A percentile compares a stretch with the other conserved stretches of the same genome.
These are phyloP conservation scores for Chroicocephalus ridibundus DNA, from an alignment of 2,113 vertebrate species.

Conservation along the genomic window DNA sequence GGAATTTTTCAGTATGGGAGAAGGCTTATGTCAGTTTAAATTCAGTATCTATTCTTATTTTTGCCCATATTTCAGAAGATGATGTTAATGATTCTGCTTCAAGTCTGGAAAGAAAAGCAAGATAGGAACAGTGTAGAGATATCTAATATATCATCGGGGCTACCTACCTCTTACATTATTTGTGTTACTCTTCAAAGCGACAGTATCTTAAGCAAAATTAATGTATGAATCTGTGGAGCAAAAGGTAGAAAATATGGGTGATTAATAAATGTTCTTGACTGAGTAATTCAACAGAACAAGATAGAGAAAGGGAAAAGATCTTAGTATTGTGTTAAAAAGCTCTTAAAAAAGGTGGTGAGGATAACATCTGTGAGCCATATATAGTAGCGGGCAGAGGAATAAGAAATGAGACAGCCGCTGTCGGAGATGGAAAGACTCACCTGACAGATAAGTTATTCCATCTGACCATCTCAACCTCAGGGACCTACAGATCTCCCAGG, in stretches of 20 bases:
- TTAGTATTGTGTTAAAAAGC: not conserved
- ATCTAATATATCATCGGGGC: not conserved
- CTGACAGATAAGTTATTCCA: not conserved
- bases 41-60: not conserved
- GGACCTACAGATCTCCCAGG: not conserved
- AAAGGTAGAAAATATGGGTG: not conserved
- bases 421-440: not conserved
- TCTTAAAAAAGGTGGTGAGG: not conserved
- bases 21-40: not conserved
- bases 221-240: not conserved
- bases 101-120: not conserved
- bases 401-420: not conserved
- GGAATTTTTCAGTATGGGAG: not conserved
- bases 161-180: not conserved
- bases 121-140: not conserved
- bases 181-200: not conserved
- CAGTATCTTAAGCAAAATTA: not conserved
- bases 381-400: not conserved
- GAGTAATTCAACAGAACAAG: not conserved
- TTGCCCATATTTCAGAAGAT: not conserved
- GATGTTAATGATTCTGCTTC: not conserved
- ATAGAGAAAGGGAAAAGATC: not conserved
- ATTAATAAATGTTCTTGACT: not conserved
- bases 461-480: not conserved
- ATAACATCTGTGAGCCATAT: not conserved